These are phyloP conservation scores for Porites evermanni DNA, from an alignment of 92 coral and sea anemone species.

Conservation along the genomic window DNA sequence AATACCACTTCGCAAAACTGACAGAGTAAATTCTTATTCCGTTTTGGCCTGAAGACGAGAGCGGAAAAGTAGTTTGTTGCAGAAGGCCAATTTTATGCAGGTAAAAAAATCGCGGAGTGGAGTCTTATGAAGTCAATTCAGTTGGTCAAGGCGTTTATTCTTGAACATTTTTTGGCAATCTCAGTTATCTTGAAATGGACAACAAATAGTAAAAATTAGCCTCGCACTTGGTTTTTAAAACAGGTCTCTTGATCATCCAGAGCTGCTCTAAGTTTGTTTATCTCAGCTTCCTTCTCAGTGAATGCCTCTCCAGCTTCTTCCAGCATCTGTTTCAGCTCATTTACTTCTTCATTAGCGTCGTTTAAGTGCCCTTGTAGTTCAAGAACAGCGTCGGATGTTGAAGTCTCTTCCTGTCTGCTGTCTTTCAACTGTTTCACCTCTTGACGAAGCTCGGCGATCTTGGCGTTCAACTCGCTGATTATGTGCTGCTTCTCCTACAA, in stretches of 20 bases:
- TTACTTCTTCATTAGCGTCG: slow-evolving; percentile 60
- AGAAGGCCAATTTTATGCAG: too few species aligned
- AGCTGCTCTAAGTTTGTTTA: slow-evolving; percentile 59
- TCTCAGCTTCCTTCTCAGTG: slow-evolving; percentile 70
- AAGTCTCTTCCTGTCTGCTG: slow-evolving; percentile 11
- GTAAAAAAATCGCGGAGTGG: too few species aligned
- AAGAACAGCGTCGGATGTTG: slow-evolving; percentile 43
- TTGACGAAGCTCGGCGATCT: slow-evolving; percentile 55
- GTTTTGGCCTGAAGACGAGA: too few species aligned
- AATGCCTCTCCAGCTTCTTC: slow-evolving; percentile 78
- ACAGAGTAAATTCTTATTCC: too few species aligned
- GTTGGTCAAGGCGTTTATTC: too few species aligned
- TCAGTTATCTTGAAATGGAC: too few species aligned
- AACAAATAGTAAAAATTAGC: too few species aligned
- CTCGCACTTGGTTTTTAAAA: slow-evolving; percentile 66
- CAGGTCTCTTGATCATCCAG: slow-evolving; percentile 65
- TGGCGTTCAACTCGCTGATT: slow-evolving; percentile 60
- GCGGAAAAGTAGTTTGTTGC: too few species aligned
- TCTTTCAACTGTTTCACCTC: slow-evolving; percentile 65
- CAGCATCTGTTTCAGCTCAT: slow-evolving; percentile 64
- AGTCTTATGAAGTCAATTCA: too few species aligned
- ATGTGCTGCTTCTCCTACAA: slow-evolving; percentile 57
- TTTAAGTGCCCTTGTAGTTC: slow-evolving; percentile 57
- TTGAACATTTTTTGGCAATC: too few species aligned
- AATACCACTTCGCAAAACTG: too few species aligned